Evolutionary conservation across 2,113 vertebrate species (phyloP).

Genomic region (Sprattus sprattus): DNA sequence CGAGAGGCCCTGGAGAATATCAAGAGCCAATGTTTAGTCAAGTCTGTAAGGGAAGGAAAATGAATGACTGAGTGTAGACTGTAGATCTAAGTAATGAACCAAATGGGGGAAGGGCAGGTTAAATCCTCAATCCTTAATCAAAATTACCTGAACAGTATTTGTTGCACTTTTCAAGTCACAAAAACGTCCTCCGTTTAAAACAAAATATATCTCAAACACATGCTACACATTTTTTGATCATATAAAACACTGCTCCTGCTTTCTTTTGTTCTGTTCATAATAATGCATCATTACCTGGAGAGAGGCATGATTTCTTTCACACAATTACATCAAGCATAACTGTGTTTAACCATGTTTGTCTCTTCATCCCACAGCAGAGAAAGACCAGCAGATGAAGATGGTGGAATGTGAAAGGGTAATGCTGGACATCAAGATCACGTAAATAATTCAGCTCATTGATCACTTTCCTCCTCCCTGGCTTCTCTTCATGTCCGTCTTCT

Average conservation of each 20-base stretch:
- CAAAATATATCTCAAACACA: background rate
- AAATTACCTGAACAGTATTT: background rate
- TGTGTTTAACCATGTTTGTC: background rate
- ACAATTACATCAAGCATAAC: background rate
- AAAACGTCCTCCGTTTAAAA: background rate
- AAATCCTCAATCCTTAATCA: background rate
- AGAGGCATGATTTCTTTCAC: background rate
- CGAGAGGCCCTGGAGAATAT: background rate
- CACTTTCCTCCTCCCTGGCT: background rate
- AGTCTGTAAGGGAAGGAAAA: slow-evolving; percentile 11
- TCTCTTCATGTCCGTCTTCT: background rate
- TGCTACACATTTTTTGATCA: background rate
- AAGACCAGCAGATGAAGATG: background rate
- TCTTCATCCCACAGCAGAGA: background rate
- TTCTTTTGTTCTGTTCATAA: background rate
- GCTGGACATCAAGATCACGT: background rate
- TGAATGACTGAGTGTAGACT: slow-evolving; percentile 5
- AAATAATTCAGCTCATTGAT: slow-evolving; percentile 6
- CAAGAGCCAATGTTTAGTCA: background rate
- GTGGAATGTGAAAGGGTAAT: background rate
- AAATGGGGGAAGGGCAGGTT: background rate
- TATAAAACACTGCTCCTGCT: background rate
- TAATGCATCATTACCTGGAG: background rate
- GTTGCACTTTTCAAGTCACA: background rate
- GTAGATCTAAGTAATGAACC: background rate